phyloP scores from a whole-genome alignment of 2,888 invertebrate species.

The Sisyra terminalis region DNA sequence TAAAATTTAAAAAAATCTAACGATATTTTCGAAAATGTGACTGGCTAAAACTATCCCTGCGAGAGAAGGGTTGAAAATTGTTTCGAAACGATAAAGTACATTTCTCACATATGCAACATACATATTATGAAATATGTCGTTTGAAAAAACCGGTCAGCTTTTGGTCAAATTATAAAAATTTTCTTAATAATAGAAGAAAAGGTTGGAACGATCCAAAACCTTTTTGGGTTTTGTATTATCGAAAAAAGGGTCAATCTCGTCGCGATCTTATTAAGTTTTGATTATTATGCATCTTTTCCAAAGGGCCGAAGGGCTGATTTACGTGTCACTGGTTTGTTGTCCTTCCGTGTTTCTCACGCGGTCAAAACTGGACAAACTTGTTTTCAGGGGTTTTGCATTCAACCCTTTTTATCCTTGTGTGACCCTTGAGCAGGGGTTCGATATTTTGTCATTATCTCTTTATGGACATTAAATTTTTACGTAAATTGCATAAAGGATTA shows the following conservation, averaged over 20 bases:
- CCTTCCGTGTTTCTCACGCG: slow-evolving; percentile 8
- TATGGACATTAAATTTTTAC: too few species aligned
- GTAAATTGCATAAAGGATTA: background rate
- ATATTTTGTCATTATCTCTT: too few species aligned
- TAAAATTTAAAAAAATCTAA: too few species aligned
- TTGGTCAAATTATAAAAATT: slow-evolving; percentile 9
- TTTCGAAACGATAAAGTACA: background rate
- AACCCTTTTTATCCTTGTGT: slow-evolving; percentile 1
- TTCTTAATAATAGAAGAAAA: background rate
- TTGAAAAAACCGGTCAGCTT: slow-evolving; percentile 8
- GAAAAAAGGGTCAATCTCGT: background rate
- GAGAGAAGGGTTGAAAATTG: too few species aligned
- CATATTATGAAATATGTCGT: slow-evolving; percentile 1
- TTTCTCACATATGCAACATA: background rate
- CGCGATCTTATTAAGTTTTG: too few species aligned
- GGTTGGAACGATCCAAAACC: background rate
- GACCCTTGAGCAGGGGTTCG: background rate
- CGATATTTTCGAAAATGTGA: too few species aligned
- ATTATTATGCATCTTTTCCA: background rate
- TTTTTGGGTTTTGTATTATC: background rate
- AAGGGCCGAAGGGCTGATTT: slow-evolving; percentile 4
- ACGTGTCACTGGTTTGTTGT: slow-evolving; percentile 1
- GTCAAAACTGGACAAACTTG: slow-evolving; percentile 10
- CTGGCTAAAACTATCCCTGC: too few species aligned
- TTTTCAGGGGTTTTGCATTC: slow-evolving; percentile 2